phyloP scores from a whole-genome alignment of 2,113 vertebrate species.

The Ciconia boyciana region DNA sequence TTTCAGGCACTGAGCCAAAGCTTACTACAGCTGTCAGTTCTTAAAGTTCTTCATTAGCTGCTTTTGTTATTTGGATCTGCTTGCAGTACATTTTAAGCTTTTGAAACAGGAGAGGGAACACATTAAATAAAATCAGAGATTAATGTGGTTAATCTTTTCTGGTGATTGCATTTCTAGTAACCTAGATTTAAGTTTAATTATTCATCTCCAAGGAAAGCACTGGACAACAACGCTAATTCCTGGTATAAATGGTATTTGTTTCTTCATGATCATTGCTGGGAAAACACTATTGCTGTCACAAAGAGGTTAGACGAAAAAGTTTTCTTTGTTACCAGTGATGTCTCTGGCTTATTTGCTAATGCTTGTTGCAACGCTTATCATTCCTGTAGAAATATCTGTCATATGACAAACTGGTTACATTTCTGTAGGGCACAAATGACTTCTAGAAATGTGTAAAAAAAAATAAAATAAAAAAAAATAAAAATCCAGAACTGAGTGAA shows the following conservation, averaged over 20 bases:
- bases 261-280: not conserved
- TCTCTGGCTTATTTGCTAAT: not conserved
- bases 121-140: slow-evolving; percentile 35
- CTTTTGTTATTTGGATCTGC: not conserved
- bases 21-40: not conserved
- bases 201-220: slow-evolving; percentile 41
- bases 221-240: not conserved
- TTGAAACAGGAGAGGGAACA: not conserved
- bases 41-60: not conserved
- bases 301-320: not conserved
- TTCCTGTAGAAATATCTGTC: not conserved
- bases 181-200: slow-evolving; percentile 67
- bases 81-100: not conserved
- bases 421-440: not conserved
- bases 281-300: not conserved
- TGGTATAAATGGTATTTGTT: not conserved
- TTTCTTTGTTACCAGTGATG: not conserved
- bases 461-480: too few species aligned
- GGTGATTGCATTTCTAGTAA: slow-evolving; percentile 57
- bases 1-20: not conserved
- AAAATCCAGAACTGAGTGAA: not conserved
- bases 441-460: not conserved
- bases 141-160: slow-evolving; percentile 70
- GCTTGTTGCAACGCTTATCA: not conserved
- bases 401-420: not conserved